phyloP scores from a whole-genome alignment of 2,888 invertebrate species.

The Leptogaster cylindrica region DNA sequence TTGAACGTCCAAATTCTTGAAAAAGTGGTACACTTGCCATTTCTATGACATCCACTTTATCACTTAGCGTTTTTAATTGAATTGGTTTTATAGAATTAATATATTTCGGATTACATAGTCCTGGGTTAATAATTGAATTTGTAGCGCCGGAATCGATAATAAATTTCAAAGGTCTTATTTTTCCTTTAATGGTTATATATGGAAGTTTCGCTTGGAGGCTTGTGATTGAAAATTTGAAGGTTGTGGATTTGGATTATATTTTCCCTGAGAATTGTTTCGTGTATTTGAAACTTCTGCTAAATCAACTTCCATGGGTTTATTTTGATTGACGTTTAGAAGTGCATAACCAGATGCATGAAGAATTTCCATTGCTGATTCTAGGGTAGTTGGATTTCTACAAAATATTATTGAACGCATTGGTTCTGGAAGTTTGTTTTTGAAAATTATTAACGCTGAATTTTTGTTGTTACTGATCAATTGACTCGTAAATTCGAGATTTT shows the following conservation, averaged over 20 bases:
- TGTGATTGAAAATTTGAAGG: constrained; percentile 26
- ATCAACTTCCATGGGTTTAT: no score
- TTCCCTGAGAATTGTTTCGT: no score
- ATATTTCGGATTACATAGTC: constrained; percentile 42
- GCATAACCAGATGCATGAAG: no score
- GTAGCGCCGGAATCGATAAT: constrained; percentile 42
- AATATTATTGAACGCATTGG: background rate
- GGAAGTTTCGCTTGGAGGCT: constrained; percentile 31
- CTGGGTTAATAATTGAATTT: constrained; percentile 36
- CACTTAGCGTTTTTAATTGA: constrained; percentile 21
- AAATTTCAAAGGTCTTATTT: constrained; percentile 37
- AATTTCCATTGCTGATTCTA: no score
- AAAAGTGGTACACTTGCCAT: no score
- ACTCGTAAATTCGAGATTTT: background rate
- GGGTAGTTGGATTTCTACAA: no score
- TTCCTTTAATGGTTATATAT: constrained; percentile 41
- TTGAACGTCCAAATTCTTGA: no score
- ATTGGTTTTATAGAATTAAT: background rate
- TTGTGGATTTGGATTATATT: no score
- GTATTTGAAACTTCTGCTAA: no score
- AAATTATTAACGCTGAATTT: background rate
- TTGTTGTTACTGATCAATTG: background rate
- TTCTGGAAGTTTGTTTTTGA: constrained; percentile 1
- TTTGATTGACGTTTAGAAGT: no score
- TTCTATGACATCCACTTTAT: no score